These are phyloP conservation scores for Mactra quadrangularis DNA, from an alignment of 1,140 invertebrate genomes.

Conservation along the genomic window DNA sequence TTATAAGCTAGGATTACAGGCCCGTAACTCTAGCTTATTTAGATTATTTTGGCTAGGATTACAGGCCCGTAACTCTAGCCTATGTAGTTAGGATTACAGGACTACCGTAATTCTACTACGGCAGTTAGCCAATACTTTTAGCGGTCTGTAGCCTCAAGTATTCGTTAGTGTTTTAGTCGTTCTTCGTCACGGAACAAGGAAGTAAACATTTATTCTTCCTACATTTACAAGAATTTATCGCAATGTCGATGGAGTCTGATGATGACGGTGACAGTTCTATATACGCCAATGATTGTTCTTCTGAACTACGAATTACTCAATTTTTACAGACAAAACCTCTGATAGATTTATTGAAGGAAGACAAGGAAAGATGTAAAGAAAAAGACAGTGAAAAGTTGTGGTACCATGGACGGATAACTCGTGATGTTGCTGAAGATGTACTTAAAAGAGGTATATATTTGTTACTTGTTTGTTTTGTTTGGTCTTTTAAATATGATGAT, in stretches of 20 bases:
- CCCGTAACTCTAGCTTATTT: too few species aligned
- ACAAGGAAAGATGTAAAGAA: conserved; percentile 24
- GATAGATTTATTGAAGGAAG: conserved; percentile 42
- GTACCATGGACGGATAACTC: conserved; percentile 53
- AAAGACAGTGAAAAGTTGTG: conserved; percentile 38
- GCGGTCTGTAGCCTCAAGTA: too few species aligned
- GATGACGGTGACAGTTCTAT: conserved; percentile 46
- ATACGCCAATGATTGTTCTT: conserved; percentile 43
- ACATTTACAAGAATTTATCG: neutral
- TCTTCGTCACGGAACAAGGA: conserved; percentile 24
- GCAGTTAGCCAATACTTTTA: too few species aligned
- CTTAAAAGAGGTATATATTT: conserved; percentile 42
- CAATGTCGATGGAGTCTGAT: neutral
- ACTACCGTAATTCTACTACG: too few species aligned
- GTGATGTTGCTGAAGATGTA: conserved; percentile 54
- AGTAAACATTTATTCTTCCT: conserved; percentile 36
- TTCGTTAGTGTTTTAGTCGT: too few species aligned
- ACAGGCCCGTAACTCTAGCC: too few species aligned
- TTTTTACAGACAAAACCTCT: conserved; percentile 18
- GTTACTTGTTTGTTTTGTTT: neutral
- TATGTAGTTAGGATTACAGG: too few species aligned
- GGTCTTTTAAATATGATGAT: too few species aligned
- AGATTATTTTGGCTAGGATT: too few species aligned
- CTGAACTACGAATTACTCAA: conserved; percentile 23
- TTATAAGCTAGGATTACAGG: too few species aligned